Conservation (phyloP, 1,140 invertebrate species). For the Holcopasites calliopsidis region DNA sequence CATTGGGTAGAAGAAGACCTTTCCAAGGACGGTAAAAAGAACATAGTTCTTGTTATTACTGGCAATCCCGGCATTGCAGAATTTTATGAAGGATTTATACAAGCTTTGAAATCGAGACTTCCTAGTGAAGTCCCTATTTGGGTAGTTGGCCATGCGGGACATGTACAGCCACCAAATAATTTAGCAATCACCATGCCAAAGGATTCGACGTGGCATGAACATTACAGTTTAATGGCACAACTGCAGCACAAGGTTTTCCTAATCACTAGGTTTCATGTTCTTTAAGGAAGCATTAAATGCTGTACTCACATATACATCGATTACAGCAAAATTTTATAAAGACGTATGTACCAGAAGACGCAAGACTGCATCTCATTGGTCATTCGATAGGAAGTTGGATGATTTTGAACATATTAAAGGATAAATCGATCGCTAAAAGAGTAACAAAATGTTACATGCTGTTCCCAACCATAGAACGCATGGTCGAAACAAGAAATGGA, state of each 20-base stretch:
- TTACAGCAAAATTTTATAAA: slow-evolving; percentile 84
- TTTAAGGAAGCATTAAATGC: too few relatives aligned
- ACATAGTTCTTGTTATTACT: slow-evolving; percentile 81
- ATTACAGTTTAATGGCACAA: slow-evolving; percentile 87
- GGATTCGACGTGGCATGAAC: slow-evolving; percentile 78
- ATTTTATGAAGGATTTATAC: slow-evolving; percentile 87
- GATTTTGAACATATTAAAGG: slow-evolving; percentile 86
- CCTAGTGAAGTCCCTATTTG: slow-evolving; percentile 84
- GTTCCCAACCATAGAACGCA: slow-evolving; percentile 91
- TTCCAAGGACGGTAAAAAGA: slow-evolving; percentile 74
- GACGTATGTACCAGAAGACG: slow-evolving; percentile 84
- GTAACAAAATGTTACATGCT: slow-evolving; percentile 84
- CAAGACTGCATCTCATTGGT: slow-evolving; percentile 87
- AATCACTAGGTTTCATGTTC: slow-evolving; percentile 11
- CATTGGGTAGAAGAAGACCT: slow-evolving; percentile 83
- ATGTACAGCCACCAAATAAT: slow-evolving; percentile 81
- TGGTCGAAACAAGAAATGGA: slow-evolving; percentile 87
- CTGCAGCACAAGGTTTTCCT: slow-evolving; percentile 86
- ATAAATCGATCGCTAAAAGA: slow-evolving; percentile 76
- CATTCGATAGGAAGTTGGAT: slow-evolving; percentile 94
- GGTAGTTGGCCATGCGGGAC: slow-evolving; percentile 87
- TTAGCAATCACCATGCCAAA: slow-evolving; percentile 75
- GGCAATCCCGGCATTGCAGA: slow-evolving; percentile 87
- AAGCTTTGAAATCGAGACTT: slow-evolving; percentile 81
- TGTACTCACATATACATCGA: too few relatives aligned